Percentiles rank a stretch among this genome's conserved stretches.
Evolutionary conservation across 2,888 invertebrate species (phyloP).

Genomic region (Plagiodera versicolora): DNA sequence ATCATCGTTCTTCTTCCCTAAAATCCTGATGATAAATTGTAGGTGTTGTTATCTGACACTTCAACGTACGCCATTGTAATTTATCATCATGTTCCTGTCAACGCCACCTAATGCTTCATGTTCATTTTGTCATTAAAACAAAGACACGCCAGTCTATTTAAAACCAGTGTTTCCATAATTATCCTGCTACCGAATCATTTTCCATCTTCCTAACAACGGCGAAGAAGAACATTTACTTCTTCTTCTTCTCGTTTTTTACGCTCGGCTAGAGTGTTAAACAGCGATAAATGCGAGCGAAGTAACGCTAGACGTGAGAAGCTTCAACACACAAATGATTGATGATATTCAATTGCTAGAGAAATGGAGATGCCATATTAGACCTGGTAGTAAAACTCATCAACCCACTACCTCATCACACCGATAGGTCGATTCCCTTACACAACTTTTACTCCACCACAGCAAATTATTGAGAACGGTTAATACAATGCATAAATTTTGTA

Average conservation of each 20-base stretch:
- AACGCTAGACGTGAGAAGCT: slow-evolving; percentile 15
- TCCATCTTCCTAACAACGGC: slow-evolving; percentile 7
- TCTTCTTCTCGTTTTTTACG: slow-evolving; percentile 12
- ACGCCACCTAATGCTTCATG: background rate
- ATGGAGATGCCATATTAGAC: background rate
- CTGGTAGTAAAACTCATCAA: background rate
- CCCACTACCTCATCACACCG: too few species aligned
- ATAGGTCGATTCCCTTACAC: too few species aligned
- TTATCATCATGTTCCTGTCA: background rate
- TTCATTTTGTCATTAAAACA: background rate
- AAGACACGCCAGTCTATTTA: background rate
- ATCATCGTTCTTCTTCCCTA: too few species aligned
- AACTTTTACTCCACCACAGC: too few species aligned
- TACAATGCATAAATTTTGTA: too few species aligned
- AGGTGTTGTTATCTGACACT: background rate
- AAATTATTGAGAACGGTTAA: too few species aligned
- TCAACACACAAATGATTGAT: slow-evolving; percentile 24
- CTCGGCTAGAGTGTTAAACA: slow-evolving; percentile 14
- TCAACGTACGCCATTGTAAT: background rate
- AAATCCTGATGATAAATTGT: too few species aligned
- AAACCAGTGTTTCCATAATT: background rate
- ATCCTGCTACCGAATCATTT: slow-evolving; percentile 1
- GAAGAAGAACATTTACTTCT: background rate
- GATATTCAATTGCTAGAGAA: slow-evolving; percentile 17
- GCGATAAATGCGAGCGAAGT: slow-evolving; percentile 22